A percentile compares a stretch with the other conserved stretches of the same genome.
Evolutionary conservation across 2,797 vertebrate genomes (phyloP).

Genomic region (Kryptopterus vitreolus): DNA sequence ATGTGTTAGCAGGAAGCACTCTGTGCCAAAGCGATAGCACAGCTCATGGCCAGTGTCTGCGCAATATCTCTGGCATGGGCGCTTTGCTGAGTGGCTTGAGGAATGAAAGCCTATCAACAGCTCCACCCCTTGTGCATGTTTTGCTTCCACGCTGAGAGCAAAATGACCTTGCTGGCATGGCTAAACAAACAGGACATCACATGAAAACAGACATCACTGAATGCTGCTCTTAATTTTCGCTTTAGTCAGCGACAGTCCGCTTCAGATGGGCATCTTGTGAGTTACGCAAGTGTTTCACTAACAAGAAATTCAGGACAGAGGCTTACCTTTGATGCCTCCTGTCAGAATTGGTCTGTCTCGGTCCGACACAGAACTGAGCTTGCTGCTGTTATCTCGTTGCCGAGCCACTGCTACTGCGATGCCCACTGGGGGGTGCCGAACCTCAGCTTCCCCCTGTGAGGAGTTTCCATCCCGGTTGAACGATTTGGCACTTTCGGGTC

Average conservation of each 20-base stretch:
- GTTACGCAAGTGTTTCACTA: not conserved
- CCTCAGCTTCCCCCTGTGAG: constrained; percentile 86
- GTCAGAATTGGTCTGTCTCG: constrained; percentile 80
- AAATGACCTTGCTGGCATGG: constrained; percentile 37
- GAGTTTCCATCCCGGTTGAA: constrained; percentile 83
- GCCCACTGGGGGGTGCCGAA: constrained; percentile 92
- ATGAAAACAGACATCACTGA: constrained; percentile 13
- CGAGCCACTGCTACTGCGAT: constrained; percentile 96
- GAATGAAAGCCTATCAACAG: constrained; percentile 40
- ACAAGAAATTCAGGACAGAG: not conserved
- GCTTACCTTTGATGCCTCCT: constrained; percentile 84
- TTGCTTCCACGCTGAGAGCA: constrained; percentile 40
- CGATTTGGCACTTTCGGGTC: constrained; percentile 89
- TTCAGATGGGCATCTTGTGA: not conserved
- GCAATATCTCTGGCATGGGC: constrained; percentile 41
- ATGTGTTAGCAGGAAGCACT: constrained; percentile 59
- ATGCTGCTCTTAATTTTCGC: not conserved
- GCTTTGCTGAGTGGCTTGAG: constrained; percentile 47
- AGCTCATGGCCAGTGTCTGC: constrained; percentile 31
- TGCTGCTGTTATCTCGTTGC: constrained; percentile 86
- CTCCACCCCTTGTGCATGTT: constrained; percentile 28
- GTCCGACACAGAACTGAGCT: constrained; percentile 78
- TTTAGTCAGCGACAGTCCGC: not conserved
- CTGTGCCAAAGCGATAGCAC: constrained; percentile 52
- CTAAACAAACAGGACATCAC: constrained; percentile 30